Base-by-base conservation (phyloP, 1,140 invertebrate species). In the Dreissena polymorpha region DNA sequence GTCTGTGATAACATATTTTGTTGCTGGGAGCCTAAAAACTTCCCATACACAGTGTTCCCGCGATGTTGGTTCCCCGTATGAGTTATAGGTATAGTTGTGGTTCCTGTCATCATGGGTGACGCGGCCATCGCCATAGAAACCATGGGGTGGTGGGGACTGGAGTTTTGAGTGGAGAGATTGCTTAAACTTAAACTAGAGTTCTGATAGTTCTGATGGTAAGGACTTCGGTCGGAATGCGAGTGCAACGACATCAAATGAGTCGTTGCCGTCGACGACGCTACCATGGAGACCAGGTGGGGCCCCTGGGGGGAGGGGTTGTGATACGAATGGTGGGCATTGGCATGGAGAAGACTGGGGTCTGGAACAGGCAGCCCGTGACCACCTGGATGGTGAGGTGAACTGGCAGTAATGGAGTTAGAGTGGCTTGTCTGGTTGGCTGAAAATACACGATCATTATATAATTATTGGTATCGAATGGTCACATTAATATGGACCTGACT, bases 1-100 rank as follows among this genome's bases (percentile, higher is more conserved):
- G 13, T 49, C 23, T 12, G 67, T 49, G 23, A 29, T 49, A 21
- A 51, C 12, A n/a, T 14, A 12, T 16, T 73, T 18, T 69, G 67
- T 29, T 73, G 71, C 25, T 74, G 70, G 27, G 79, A 82, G 14
- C 79, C 79, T 65, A 82, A 68, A 55, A 82, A 73, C 51, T 82
- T 82, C n/a, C 79, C 79, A 39, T 82, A 82, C 51, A 82, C 79
- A 53, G 79, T 82, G 27, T 82, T 82, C 23, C 79, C 79, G 18
- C 69, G 63, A 25, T 71, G 79, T 23, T 82, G 79, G 55, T 72
- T 72, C n/a, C 79, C 71, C 2, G 70, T 67, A 21, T 82, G 79
- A 57, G 79, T 82, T n/a, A 82, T 82, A 12, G 79, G 79, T 10
- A 82, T 82, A 5, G 79, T 71, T n/a, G 79, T 82, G 39, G 79